Base-by-base conservation (phyloP, 2,113 vertebrate genomes). In the Brachyhypopomus occidentalis region DNA sequence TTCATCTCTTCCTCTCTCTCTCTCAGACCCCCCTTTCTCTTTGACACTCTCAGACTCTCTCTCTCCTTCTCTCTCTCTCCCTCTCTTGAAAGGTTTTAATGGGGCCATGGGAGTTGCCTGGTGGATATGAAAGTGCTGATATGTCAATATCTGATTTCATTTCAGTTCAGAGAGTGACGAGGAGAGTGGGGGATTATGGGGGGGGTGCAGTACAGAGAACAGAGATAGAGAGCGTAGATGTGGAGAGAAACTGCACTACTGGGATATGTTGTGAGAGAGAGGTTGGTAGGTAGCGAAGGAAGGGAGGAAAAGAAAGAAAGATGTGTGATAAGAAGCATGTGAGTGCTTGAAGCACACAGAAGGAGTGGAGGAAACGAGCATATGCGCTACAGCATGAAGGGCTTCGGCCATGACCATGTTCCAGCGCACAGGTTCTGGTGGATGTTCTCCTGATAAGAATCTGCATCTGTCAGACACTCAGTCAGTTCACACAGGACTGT, bases 61-160 rank as follows among this genome's bases (percentile, higher is more conserved):
- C 52, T 59, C 34, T 63, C 75, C n/a, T 19, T 62, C 58, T 27
- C 22, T 63, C 38, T 5, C 11, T 70, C 27, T 48, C 45, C 69
- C 45, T 79, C 81, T 83, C 62, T 81, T 87, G 73, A 86, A 76
- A 80, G 19, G 19, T 19, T 62, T n/a, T 62, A 83, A 59, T 76
- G 48, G 55, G 77, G 70, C 73, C 84, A 75, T 83, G 74, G 79
- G 45, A 74, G 25, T 48, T 27, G 83, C 72, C 80, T 71, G 77
- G 72, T 78, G 86, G 85, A 81, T 85, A 80, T 78, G 45, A 86
- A 87, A 88, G 79, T 62, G 73, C 84, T 41, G 78, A 16, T 27
- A 83, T 78, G 78, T 78, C 81, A 89, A 79, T 88, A 86, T 86
- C 80, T 80, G 63, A 86, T 88, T 86, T 88, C 67, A 84, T 81